These are phyloP conservation scores for Apamea anceps DNA, from an alignment of 2,888 invertebrate genomes.

Conservation along the genomic window DNA sequence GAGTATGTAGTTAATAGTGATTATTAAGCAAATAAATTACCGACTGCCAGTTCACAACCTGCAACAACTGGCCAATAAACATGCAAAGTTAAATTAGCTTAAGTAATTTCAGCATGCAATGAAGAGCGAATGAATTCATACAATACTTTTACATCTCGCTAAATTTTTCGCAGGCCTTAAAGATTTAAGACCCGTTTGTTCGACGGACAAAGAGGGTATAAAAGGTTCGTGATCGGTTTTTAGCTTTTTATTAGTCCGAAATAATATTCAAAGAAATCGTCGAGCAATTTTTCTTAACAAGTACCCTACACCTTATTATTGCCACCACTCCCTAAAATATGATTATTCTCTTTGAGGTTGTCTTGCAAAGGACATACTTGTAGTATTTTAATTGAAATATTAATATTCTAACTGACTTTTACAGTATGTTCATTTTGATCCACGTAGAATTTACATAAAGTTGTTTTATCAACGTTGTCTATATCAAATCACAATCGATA, in stretches of 20 bases:
- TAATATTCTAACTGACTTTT: slow-evolving; percentile 27
- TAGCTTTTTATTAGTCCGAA: slow-evolving; percentile 50
- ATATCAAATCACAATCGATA: slow-evolving; percentile 19
- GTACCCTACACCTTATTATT: slow-evolving; percentile 41
- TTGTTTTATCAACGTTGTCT: slow-evolving; percentile 22
- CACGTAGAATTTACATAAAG: background rate
- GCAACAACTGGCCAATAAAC: slow-evolving; percentile 49
- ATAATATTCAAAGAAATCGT: slow-evolving; percentile 54
- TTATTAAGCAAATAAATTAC: slow-evolving; percentile 46
- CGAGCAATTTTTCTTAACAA: slow-evolving; percentile 42
- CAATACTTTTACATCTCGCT: slow-evolving; percentile 46
- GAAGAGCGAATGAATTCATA: slow-evolving; percentile 44
- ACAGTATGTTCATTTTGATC: slow-evolving; percentile 22
- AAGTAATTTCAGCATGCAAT: slow-evolving; percentile 61
- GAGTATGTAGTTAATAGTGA: background rate
- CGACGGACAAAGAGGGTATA: slow-evolving; percentile 48
- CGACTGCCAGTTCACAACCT: slow-evolving; percentile 26
- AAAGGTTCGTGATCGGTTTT: slow-evolving; percentile 53
- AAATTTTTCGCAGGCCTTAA: slow-evolving; percentile 52
- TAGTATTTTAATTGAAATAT: slow-evolving; percentile 45
- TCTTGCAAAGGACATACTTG: slow-evolving; percentile 38
- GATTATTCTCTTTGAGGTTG: slow-evolving; percentile 47
- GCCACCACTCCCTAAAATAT: slow-evolving; percentile 45
- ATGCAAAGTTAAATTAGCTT: slow-evolving; percentile 57
- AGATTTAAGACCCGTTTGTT: slow-evolving; percentile 57